phyloP scores from a whole-genome alignment of 2,888 invertebrate species.

The Pegoplata infirma region DNA sequence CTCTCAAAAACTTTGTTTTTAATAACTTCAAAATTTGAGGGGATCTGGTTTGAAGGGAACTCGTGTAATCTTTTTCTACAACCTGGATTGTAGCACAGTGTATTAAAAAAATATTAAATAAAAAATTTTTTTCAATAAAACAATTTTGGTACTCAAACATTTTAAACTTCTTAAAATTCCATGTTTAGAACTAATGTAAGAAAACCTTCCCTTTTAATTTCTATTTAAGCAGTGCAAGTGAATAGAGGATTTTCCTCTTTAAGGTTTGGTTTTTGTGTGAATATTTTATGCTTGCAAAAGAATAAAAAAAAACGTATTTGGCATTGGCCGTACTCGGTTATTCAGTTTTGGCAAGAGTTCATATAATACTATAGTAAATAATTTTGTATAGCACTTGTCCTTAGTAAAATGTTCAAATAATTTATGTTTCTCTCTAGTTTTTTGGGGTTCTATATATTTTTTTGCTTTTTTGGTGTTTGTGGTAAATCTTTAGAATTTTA shows the following conservation, averaged over 20 bases:
- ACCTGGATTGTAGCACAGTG: too few species aligned
- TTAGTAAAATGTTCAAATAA: conserved; percentile 34
- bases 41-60: too few species aligned
- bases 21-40: too few species aligned
- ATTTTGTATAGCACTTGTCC: neutral
- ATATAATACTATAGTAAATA: conserved; percentile 1
- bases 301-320: neutral
- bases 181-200: too few species aligned
- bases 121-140: too few species aligned
- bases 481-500: conserved; percentile 34
- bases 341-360: conserved; percentile 31
- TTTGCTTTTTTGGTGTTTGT: conserved; percentile 16
- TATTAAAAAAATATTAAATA: too few species aligned
- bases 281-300: neutral
- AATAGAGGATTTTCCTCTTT: conserved; percentile 4
- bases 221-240: neutral
- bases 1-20: too few species aligned
- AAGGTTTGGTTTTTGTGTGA: neutral
- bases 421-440: conserved; percentile 26
- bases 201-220: too few species aligned
- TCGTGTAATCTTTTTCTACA: too few species aligned
- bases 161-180: too few species aligned
- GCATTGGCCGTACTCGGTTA: conserved; percentile 4
- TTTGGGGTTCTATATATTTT: neutral
- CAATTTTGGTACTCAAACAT: too few species aligned